phyloP scores from a whole-genome alignment of 1,140 invertebrate genomes.

The Drosophila truncata region DNA sequence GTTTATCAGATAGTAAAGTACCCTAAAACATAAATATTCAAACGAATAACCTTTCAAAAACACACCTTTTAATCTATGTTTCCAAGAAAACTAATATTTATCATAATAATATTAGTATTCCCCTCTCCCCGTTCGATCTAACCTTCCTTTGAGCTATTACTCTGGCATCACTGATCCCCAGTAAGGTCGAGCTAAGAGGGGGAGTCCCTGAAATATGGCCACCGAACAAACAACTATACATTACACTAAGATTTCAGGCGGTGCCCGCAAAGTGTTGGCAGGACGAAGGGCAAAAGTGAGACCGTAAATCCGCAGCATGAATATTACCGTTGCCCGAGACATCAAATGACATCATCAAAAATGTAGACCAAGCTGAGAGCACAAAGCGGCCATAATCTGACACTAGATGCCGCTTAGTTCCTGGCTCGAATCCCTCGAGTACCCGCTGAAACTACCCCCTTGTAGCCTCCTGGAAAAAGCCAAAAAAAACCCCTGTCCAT shows the following conservation, averaged over 20 bases:
- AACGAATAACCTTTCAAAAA: background rate
- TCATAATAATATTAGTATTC: background rate
- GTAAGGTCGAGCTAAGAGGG: background rate
- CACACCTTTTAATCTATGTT: background rate
- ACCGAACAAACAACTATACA: conserved; percentile 30
- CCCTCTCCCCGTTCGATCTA: background rate
- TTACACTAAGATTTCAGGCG: conserved; percentile 54
- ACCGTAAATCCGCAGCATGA: conserved; percentile 70
- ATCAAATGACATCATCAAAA: conserved; percentile 83
- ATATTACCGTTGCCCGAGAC: conserved; percentile 64
- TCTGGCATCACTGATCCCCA: background rate
- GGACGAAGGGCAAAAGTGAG: background rate
- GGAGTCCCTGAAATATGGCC: conserved; percentile 21
- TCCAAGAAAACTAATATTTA: background rate
- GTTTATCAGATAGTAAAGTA: background rate
- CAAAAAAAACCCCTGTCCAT: background rate
- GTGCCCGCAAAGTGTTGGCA: background rate
- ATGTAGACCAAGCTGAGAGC: conserved; percentile 66
- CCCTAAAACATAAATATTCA: background rate
- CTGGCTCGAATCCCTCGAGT: conserved; percentile 25
- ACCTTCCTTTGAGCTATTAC: background rate
- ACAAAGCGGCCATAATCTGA: conserved; percentile 81
- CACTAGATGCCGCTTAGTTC: conserved; percentile 77
- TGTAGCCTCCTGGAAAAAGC: background rate
- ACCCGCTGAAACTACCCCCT: conserved; percentile 8